A percentile compares a stretch with the other conserved stretches of the same genome.
phyloP scores from a whole-genome alignment of 2,888 invertebrate species.

The Epinotia demarniana region DNA sequence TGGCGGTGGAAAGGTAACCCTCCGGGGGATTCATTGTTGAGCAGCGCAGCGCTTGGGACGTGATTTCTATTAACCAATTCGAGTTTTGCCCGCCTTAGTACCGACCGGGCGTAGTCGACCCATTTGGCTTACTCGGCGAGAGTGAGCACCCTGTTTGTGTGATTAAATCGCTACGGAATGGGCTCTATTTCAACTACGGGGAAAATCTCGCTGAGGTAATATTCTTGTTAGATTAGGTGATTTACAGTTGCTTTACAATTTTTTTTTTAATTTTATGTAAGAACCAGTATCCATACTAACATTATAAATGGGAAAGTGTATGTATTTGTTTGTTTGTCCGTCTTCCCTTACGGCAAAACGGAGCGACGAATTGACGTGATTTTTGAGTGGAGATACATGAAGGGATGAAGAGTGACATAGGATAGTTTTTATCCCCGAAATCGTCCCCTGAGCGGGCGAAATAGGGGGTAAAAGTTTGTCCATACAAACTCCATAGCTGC shows the following conservation, averaged over 20 bases:
- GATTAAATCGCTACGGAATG: slow-evolving; percentile 34
- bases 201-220: neutral
- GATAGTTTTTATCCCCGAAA: too few relatives aligned
- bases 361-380: too few relatives aligned
- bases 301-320: too few relatives aligned
- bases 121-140: slow-evolving; percentile 34
- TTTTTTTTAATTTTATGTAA: neutral
- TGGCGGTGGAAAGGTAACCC: slow-evolving; percentile 49
- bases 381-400: too few relatives aligned
- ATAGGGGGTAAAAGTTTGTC: too few relatives aligned
- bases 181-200: slow-evolving; percentile 7
- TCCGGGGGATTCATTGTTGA: slow-evolving; percentile 67
- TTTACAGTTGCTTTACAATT: neutral
- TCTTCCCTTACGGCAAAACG: too few relatives aligned
- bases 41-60: slow-evolving; percentile 56
- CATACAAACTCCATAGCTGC: too few relatives aligned
- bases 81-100: slow-evolving; percentile 19
- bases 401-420: too few relatives aligned
- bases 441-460: too few relatives aligned
- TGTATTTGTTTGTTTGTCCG: too few relatives aligned
- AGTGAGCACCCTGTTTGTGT: slow-evolving; percentile 32
- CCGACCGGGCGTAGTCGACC: slow-evolving; percentile 31
- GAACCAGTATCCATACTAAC: neutral
- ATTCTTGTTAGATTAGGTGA: neutral
- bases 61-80: slow-evolving; percentile 63